Evolutionary conservation across 2,888 invertebrate species (phyloP).

Genomic region (Drosophila pegasa): DNA sequence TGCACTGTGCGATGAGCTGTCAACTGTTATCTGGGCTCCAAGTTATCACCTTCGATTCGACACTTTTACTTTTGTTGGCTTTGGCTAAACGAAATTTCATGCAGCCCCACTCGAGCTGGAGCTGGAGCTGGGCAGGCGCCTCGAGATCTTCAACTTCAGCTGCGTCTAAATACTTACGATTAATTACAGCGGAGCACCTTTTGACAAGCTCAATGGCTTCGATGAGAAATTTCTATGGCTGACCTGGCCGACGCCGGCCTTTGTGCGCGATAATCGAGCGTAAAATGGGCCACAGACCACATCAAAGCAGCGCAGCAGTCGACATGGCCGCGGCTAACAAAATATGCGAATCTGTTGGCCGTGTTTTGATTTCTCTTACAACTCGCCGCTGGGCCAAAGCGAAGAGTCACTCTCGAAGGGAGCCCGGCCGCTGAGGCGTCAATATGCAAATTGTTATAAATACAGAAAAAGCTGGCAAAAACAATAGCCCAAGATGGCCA

Average conservation of each 20-base stretch:
- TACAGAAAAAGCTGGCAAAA: background rate
- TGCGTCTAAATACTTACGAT: slow-evolving; percentile 73
- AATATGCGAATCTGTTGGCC: slow-evolving; percentile 62
- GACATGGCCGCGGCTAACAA: slow-evolving; percentile 9
- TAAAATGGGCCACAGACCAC: slow-evolving; percentile 71
- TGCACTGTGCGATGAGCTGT: slow-evolving; percentile 28
- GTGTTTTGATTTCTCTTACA: slow-evolving; percentile 55
- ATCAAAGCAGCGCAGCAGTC: slow-evolving; percentile 54
- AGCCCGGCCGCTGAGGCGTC: slow-evolving; percentile 50
- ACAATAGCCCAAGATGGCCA: slow-evolving; percentile 15
- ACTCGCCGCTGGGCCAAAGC: slow-evolving; percentile 49
- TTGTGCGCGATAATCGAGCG: slow-evolving; percentile 65
- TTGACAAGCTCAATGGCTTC: slow-evolving; percentile 59
- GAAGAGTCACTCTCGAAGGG: slow-evolving; percentile 45
- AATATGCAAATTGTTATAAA: slow-evolving; percentile 66
- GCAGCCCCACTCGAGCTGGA: slow-evolving; percentile 25
- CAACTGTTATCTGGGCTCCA: slow-evolving; percentile 33
- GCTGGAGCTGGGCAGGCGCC: slow-evolving; percentile 16
- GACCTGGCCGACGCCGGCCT: too few relatives aligned
- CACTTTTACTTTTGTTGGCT: slow-evolving; percentile 57
- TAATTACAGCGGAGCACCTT: slow-evolving; percentile 66
- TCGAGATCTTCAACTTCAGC: slow-evolving; percentile 12
- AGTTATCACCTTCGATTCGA: slow-evolving; percentile 45
- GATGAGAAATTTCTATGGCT: slow-evolving; percentile 67
- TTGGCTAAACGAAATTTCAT: too few relatives aligned